Base-by-base conservation (phyloP, 1,140 invertebrate genomes). In the Lordiphosa clarofinis region DNA sequence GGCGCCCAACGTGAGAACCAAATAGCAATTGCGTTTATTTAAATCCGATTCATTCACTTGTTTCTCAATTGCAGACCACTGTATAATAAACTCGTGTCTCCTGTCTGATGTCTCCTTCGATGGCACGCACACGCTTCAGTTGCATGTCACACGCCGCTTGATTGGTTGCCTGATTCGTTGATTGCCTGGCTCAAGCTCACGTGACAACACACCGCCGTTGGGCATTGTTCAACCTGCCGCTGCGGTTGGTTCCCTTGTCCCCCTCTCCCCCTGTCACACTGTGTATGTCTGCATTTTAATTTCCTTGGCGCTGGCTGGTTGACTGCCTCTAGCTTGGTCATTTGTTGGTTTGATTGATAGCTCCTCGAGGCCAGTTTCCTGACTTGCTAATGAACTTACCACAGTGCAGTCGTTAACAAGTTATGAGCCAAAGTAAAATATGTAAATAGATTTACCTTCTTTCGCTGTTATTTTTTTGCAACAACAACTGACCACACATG, bases 91-190 rank as follows among this genome's bases (percentile, higher is more conserved):
- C 28, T 31, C 28, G 28, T 31, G 28, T 8, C 28, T 31, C 28
- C 28, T 31, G 28, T 31, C 28, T 31, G 28, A 31, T 31, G 28
- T 31, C 28, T 31, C 28, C 28, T 31, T 31, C 28, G 28, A 31
- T 68, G 65, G 65, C 78, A 84, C 78, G 76, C 81, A 70, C 39
- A 65, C 63, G 63, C 78, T 57, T 67, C 76, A 76, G 68, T 82
- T 84, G 76, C 76, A 82, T 76, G 78, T 76, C 78, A 82, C 72
- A 84, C 76, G 76, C 67, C 78, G 76, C 62, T 76, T 82, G 76
- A 82, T 82, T 82, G 73, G 67, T 82, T 82, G 78, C 76, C 76
- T 76, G 78, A 82, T 81, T 81, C 72, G 75, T 81, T 82, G 67
- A 71, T 65, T 69, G 72, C 59, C 52, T 28, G 31, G 50, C 55